These are phyloP conservation scores for Mustela lutreola DNA, from an alignment of 2,113 vertebrate genomes.

Conservation along the genomic window DNA sequence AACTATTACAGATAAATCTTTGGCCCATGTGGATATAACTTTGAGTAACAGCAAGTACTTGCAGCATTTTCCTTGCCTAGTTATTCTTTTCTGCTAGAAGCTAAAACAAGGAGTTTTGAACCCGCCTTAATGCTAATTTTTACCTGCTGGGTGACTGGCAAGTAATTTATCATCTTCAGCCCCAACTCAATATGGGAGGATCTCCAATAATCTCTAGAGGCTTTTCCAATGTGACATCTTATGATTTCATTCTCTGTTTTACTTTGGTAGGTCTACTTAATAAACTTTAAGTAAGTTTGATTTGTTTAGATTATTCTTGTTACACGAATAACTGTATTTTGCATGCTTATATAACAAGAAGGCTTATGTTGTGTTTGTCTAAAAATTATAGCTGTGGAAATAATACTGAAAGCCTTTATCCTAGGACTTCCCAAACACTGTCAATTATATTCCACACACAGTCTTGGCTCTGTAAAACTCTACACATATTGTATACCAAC, in stretches of 20 bases:
- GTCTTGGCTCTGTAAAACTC: background rate
- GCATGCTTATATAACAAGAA: background rate
- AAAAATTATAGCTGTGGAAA: background rate
- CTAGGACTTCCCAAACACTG: background rate
- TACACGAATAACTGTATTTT: background rate
- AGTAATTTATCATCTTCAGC: background rate
- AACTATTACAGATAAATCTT: background rate
- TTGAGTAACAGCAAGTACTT: background rate
- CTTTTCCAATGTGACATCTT: background rate
- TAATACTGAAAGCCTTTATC: background rate
- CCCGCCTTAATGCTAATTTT: background rate
- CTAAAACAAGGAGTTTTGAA: background rate
- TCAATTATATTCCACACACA: background rate
- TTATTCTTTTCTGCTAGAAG: conserved; percentile 13
- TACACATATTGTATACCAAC: background rate
- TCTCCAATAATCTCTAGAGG: background rate
- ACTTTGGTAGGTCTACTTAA: background rate
- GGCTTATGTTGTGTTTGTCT: background rate
- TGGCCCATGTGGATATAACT: background rate
- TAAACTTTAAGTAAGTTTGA: background rate
- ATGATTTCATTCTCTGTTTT: background rate
- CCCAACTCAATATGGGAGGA: background rate
- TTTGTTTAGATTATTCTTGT: background rate
- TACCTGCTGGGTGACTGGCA: background rate
- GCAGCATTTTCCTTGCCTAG: conserved; percentile 7